Conservation (phyloP, 2,888 invertebrate species). For the Yponomeuta malinellus region DNA sequence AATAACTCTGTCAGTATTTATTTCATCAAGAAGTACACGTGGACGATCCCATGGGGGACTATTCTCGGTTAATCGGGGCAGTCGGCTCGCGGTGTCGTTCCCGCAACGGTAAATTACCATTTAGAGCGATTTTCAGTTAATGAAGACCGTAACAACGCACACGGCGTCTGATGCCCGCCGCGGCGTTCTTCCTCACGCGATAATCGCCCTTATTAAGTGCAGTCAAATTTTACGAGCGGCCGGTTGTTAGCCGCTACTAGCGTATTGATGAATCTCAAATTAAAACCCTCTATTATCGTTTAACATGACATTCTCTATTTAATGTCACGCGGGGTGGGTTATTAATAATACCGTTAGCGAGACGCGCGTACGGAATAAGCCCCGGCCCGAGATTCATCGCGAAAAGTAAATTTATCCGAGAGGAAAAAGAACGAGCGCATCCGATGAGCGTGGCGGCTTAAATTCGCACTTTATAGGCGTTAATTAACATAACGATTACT, state of each 20-base stretch:
- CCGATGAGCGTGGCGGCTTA: conserved; percentile 31
- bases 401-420: conserved; percentile 32
- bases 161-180: conserved; percentile 38
- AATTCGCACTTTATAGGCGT: conserved; percentile 26
- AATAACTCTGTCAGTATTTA: no score
- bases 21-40: neutral
- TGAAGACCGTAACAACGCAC: conserved; percentile 55
- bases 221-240: conserved; percentile 72
- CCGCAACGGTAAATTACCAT: conserved; percentile 52
- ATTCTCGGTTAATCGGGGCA: conserved; percentile 25
- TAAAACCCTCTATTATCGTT: conserved; percentile 50
- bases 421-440: neutral
- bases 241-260: conserved; percentile 62
- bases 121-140: conserved; percentile 69
- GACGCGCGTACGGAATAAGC: conserved; percentile 5
- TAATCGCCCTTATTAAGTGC: conserved; percentile 69
- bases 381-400: conserved; percentile 16
- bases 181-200: conserved; percentile 49
- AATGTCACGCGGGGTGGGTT: conserved; percentile 42
- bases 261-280: conserved; percentile 61
- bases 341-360: conserved; percentile 40
- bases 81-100: conserved; percentile 33
- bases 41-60: neutral
- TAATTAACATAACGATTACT: conserved; percentile 69
- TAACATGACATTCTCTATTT: conserved; percentile 48